A percentile compares a stretch with the other conserved stretches of the same genome.
phyloP scores from a whole-genome alignment of 1,140 invertebrate genomes.

The Eriocheir sinensis region DNA sequence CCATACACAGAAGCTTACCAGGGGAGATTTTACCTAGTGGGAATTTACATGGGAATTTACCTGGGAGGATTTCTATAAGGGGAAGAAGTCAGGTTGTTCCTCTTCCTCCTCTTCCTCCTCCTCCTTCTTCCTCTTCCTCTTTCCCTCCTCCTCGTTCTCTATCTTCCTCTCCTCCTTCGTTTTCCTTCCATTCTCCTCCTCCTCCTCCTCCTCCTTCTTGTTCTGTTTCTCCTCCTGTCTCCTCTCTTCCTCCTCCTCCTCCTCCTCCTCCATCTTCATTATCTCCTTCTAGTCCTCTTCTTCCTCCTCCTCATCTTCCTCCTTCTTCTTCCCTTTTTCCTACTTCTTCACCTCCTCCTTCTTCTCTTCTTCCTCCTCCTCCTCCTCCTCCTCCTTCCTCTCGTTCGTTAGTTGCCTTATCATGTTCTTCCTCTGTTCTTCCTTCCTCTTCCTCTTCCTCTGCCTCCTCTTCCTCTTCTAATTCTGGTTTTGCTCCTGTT shows the following conservation, averaged over 20 bases:
- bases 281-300: too few relatives aligned
- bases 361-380: too few relatives aligned
- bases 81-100: neutral
- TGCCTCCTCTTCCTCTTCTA: neutral
- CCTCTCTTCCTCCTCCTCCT: too few relatives aligned
- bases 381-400: neutral
- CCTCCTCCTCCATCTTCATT: too few relatives aligned
- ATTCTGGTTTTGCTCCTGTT: too few relatives aligned
- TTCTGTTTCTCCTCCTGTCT: neutral
- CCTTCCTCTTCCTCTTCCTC: neutral
- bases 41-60: neutral
- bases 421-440: neutral
- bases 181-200: neutral
- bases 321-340: too few relatives aligned
- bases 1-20: neutral
- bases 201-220: neutral
- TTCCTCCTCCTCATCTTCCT: too few relatives aligned
- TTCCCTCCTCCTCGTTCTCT: too few relatives aligned
- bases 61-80: neutral
- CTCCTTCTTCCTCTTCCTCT: neutral
- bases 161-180: neutral
- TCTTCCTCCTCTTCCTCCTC: neutral
- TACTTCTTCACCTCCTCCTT: neutral
- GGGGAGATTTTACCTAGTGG: neutral
- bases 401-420: neutral